Evolutionary conservation across 2,113 vertebrate species (phyloP), one percentile per base, ranked within the genome.

Genomic region (Trogon surrucura): DNA sequence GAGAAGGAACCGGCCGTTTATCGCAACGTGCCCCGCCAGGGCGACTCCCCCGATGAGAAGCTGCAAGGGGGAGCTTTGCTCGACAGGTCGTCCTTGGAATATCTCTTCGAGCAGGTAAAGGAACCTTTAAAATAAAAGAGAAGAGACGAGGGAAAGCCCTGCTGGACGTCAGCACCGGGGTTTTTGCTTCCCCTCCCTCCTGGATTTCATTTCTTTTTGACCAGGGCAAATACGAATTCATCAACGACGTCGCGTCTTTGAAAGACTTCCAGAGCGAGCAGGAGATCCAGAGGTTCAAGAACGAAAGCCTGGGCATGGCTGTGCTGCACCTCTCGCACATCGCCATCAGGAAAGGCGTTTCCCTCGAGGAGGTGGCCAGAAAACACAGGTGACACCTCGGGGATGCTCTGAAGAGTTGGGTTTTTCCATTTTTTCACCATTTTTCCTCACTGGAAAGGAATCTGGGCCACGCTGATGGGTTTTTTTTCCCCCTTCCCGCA

Each of bases 281-380:
- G n/a, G 98, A 99, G 58, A 79, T 98, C 9, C 98, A 97, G 93
- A 95, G 96, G 61, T 99, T 99, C 87, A 98, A 99, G 96, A 99
- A 99, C 1, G 99, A 99, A 75, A 99, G 99, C 57, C 56, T 99
- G 91, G 99, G 99, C 16, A 99, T 99, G 99, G 99, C 99, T 0
- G 98, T 99, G 32, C 98, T 99, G 8, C 99, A 99, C 56, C 98
- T 99, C 3, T 99, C 98, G 5, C 98, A 99, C 85, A 96, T 98
- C 0, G 98, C 99, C 23, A 71, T 99, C 34, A 79, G 77, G 16
- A 98, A 87, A 0, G 96, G 96, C 6, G 23, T 98, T 14, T 98
- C 98, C 32, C 97, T 99, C 45, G 97, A 99, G 89, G 98, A 99
- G 4, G 98, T 98, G 94, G 98, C 99, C 22, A 97, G 97, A 60